Evolutionary conservation across 2,888 invertebrate genomes (phyloP).

Genomic region (Nysson spinosus): DNA sequence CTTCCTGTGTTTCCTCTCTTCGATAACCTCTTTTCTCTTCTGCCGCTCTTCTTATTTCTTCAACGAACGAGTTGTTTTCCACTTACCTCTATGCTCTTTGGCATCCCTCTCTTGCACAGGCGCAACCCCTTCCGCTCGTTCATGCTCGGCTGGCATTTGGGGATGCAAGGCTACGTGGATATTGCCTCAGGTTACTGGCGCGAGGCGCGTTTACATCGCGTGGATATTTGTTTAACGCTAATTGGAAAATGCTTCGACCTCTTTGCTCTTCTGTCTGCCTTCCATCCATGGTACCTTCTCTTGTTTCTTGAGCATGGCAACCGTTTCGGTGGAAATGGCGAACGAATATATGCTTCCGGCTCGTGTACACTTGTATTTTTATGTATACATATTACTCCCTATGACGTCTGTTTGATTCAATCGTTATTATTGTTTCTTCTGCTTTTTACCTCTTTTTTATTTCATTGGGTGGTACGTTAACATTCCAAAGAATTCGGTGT

Average conservation of each 20-base stretch:
- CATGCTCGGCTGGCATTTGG: slow-evolving; percentile 1
- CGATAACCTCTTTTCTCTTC: background rate
- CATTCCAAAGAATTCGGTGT: no score
- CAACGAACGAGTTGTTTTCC: slow-evolving; percentile 39
- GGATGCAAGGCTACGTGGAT: slow-evolving; percentile 49
- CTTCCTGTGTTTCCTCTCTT: slow-evolving; percentile 3
- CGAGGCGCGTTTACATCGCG: slow-evolving; percentile 52
- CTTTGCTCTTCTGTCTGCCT: slow-evolving; percentile 20
- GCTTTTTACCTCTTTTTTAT: no score
- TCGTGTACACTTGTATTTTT: slow-evolving; percentile 10
- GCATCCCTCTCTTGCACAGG: background rate
- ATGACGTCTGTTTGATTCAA: no score
- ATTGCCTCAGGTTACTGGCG: slow-evolving; percentile 61
- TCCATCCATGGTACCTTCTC: background rate
- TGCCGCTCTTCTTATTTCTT: slow-evolving; percentile 39
- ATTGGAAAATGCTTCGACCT: slow-evolving; percentile 71
- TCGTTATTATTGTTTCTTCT: no score
- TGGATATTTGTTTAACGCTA: slow-evolving; percentile 73
- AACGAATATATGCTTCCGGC: slow-evolving; percentile 23
- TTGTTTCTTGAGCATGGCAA: slow-evolving; percentile 28
- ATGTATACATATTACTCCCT: slow-evolving; percentile 5
- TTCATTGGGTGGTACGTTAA: no score
- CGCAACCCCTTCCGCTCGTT: slow-evolving; percentile 10
- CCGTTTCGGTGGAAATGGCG: slow-evolving; percentile 38
- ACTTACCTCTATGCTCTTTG: slow-evolving; percentile 1